These are phyloP conservation scores for Bombus sylvicola DNA, from an alignment of 1,140 invertebrate species.

Conservation along the genomic window DNA sequence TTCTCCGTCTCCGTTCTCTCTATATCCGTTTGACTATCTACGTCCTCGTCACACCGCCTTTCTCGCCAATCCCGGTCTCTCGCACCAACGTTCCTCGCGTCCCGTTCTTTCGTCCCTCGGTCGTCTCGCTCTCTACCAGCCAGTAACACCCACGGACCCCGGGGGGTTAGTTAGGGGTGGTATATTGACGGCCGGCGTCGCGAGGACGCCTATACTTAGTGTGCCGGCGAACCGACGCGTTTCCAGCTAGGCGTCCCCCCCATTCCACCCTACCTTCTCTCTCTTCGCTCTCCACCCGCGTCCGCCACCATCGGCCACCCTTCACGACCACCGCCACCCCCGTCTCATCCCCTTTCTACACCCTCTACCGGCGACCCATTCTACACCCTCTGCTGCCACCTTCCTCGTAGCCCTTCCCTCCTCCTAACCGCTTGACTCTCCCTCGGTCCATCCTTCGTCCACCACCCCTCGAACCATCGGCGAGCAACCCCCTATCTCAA, in stretches of 20 bases:
- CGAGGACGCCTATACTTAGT: constrained; percentile 83
- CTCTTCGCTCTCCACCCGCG: constrained; percentile 55
- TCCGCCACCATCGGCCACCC: constrained; percentile 67
- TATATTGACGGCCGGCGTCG: constrained; percentile 83
- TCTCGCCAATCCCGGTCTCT: constrained; percentile 39
- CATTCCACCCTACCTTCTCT: constrained; percentile 49
- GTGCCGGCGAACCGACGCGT: constrained; percentile 80
- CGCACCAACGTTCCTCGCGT: constrained; percentile 30
- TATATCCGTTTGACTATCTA: constrained; percentile 46
- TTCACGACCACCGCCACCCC: constrained; percentile 60
- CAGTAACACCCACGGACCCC: constrained; percentile 73
- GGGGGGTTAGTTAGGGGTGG: constrained; percentile 82
- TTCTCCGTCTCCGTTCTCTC: constrained; percentile 60
- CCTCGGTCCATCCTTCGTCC: constrained; percentile 65
- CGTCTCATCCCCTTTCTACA: constrained; percentile 34
- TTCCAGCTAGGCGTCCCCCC: constrained; percentile 76
- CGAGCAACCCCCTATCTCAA: constrained; percentile 38
- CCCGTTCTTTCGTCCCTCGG: constrained; percentile 50
- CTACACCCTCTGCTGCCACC: constrained; percentile 57
- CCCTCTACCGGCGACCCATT: constrained; percentile 49
- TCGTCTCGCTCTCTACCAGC: constrained; percentile 52
- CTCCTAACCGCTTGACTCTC: constrained; percentile 50
- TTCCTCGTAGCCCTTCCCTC: constrained; percentile 56
- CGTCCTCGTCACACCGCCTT: constrained; percentile 54
- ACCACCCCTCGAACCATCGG: constrained; percentile 57